Evolutionary conservation across 1,140 invertebrate genomes (phyloP).

Genomic region (Prorops nasuta): DNA sequence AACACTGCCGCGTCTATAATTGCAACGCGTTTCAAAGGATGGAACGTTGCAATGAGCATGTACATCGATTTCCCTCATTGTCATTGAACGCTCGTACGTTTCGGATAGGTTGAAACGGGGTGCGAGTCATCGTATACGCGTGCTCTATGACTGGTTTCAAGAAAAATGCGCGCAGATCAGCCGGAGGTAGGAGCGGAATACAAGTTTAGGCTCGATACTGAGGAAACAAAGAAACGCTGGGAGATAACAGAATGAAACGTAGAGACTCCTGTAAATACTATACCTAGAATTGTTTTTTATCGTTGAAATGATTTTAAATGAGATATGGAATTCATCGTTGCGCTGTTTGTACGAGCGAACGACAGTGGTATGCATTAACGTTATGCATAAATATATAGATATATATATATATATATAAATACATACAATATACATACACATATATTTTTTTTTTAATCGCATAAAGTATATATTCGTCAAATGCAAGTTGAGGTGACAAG

Average conservation of each 20-base stretch:
- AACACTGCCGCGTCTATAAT: constrained; percentile 33
- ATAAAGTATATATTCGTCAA: constrained; percentile 17
- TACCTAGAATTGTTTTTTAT: constrained; percentile 35
- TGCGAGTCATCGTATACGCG: no score
- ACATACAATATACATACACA: constrained; percentile 16
- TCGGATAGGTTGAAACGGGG: not conserved
- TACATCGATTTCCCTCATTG: constrained; percentile 25
- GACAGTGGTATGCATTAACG: constrained; percentile 15
- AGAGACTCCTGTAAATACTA: constrained; percentile 25
- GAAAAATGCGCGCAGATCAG: no score
- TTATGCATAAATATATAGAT: constrained; percentile 18
- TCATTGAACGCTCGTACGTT: constrained; percentile 25
- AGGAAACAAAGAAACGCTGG: not conserved
- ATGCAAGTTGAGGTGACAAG: constrained; percentile 19
- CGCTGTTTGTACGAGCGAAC: no score
- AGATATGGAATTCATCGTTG: no score
- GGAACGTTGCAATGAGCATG: constrained; percentile 1
- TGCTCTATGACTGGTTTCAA: no score
- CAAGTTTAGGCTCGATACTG: not conserved
- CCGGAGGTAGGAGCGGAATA: no score
- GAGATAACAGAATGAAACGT: not conserved
- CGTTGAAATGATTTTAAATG: constrained; percentile 29
- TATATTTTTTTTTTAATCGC: not conserved
- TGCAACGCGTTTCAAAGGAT: constrained; percentile 22
- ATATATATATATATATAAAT: constrained; percentile 23